Base-by-base conservation (phyloP, 2,888 invertebrate genomes). In the Euzetes globulus region DNA sequence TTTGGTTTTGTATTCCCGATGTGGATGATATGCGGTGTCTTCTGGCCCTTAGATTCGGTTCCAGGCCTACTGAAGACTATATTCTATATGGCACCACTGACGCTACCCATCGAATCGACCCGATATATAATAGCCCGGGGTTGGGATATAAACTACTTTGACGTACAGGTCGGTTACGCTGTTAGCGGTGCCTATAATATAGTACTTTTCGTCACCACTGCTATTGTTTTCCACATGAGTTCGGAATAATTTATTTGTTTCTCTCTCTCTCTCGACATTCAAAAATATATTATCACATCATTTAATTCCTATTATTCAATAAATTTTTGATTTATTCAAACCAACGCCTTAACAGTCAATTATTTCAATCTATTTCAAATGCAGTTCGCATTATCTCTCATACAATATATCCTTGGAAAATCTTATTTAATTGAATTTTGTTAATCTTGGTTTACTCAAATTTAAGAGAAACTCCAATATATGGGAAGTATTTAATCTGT, bases 1-100 rank as follows among this genome's bases (percentile, higher is more conserved):
- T 52, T 74, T 52, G 68, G 68, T n/a, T 45, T 74, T 70, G 74
- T 74, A n/a, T 74, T 74, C 37, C 74, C 74, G 15, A 37, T 74
- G 37, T 74, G 74, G 74, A 74, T 74, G 74, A 74, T 74, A 60
- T 70, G 74, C 52, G 74, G 74, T 6, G 74, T 74, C 15, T 74
- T 74, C n/a, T 74, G 74, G 74, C 74, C 74, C 7, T 17, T 74
- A 4, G 52, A 70, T 27, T 74, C 74, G 17, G 29, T 74, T 3
- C 41, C 50, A 5, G 70, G n/a, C 1, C n/a, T 33, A 41, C 17
- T 74, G n/a, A 47, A 47, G 27, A 47, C 52, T 9, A 45, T 74
- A 17, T 74, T 74, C 50, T 74, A 70, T 52, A 33, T 47, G 25
- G 60, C 60, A 22, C 74, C 74, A 9, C 33, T 74, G 13, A 71